Base-by-base conservation (phyloP, 2,113 vertebrate species). In the Helogale parvula region DNA sequence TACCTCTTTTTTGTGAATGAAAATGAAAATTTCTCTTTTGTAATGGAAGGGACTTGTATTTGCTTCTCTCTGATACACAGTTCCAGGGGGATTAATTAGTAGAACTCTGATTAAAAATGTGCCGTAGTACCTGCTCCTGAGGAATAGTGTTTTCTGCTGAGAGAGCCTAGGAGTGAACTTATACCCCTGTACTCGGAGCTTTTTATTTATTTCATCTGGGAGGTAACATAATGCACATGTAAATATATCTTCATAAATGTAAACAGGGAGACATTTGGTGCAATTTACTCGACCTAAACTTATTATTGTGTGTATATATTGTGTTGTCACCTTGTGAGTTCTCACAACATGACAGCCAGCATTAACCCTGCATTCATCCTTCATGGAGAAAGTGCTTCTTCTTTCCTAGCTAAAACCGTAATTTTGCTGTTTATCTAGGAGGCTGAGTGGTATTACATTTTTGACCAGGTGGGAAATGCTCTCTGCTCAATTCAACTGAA, bases 81-180 rank as follows among this genome's bases (percentile, higher is more conserved):
- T 94, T 95, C 81, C 29, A 85, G 4, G 33, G 41, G n/a, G 77
- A 97, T 97, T 98, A 95, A 97, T 97, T 97, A 95, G 54, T 89
- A 72, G 29, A 85, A 72, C 7, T 92, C 31, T 96, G 65, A 97
- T 97, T 94, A 68, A 87, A 96, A 95, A 93, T 95, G 35, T 96
- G 35, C 63, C 91, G 81, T 91, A 85, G 76, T 95, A 65, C 72
- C 66, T 96, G 76, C 65, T 97, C 57, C 29, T 65, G 66, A 95
- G 47, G 33, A 97, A 65, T 23, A 92, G 47, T 60, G 69, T 8
- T 82, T 45, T 31, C 69, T 81, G 57, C 63, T 74, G 88, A 93
- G 52, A 97, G 8, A 97, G n/a, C 16, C 7, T 80, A 88, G 47
- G 95, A 84, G 35, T 90, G 71, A 94, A 77, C 25, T 89, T 76